Conservation (phyloP, 2,113 vertebrate species). For the Apaloderma vittatum region DNA sequence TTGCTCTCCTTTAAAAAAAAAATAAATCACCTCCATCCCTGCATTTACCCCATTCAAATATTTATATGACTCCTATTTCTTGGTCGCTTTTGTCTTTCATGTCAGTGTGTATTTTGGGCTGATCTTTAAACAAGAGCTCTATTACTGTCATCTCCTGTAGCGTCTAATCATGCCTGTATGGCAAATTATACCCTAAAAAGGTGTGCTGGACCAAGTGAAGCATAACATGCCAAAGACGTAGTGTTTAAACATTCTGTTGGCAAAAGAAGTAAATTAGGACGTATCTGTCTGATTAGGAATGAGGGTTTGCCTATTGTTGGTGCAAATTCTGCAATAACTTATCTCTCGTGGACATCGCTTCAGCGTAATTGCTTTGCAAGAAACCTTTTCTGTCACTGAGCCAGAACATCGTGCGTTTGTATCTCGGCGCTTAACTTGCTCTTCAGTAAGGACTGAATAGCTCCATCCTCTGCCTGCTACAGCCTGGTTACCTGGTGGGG, state of each 20-base stretch:
- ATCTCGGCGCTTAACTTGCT: conserved; percentile 26
- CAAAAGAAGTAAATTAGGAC: not conserved
- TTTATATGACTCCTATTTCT: not conserved
- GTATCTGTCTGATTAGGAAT: not conserved
- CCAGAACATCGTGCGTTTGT: not conserved
- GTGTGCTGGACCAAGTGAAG: conserved; percentile 12
- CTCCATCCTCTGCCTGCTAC: conserved; percentile 10
- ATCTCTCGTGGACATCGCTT: not conserved
- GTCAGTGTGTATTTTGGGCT: not conserved
- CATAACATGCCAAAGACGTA: not conserved
- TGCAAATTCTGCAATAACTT: not conserved
- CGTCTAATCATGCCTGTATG: not conserved
- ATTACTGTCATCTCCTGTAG: not conserved
- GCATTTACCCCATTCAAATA: not conserved
- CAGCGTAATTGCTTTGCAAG: conserved; percentile 15
- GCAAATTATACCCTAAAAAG: conserved; percentile 30
- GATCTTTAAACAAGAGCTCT: conserved; percentile 1
- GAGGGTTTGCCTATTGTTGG: not conserved
- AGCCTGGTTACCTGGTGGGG: not conserved
- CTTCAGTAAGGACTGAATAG: conserved; percentile 13
- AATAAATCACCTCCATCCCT: not conserved
- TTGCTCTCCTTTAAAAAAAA: not conserved
- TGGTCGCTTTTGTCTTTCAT: not conserved
- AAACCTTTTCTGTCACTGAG: conserved; percentile 22
- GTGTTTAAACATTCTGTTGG: not conserved